phyloP scores from a whole-genome alignment of 2,888 invertebrate species.

The Adelphocoris suturalis region DNA sequence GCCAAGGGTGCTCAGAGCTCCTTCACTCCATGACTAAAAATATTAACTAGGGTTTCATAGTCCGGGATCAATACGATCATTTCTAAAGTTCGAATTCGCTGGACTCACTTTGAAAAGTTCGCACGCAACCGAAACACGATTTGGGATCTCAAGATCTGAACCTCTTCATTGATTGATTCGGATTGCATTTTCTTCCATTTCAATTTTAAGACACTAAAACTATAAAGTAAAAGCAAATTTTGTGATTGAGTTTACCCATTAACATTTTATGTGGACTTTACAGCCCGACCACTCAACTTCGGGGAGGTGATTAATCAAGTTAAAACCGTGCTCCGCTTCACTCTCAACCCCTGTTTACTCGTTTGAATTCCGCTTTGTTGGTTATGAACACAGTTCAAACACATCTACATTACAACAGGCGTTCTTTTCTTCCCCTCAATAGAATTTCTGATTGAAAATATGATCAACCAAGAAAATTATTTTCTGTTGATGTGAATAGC shows the following conservation, averaged over 20 bases:
- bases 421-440: background rate
- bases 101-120: too few species aligned
- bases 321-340: background rate
- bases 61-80: too few species aligned
- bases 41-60: too few species aligned
- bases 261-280: background rate
- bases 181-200: too few species aligned
- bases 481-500: too few species aligned
- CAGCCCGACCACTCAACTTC: background rate
- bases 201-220: too few species aligned
- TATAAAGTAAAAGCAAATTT: background rate
- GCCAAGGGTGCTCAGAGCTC: too few species aligned
- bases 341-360: background rate
- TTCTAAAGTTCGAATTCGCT: too few species aligned
- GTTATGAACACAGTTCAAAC: background rate
- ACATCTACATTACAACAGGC: background rate
- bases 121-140: too few species aligned
- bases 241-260: background rate
- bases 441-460: background rate
- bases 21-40: too few species aligned
- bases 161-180: too few species aligned
- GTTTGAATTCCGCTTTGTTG: background rate
- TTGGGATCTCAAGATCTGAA: too few species aligned
- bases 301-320: slow-evolving; percentile 7
- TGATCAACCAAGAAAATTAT: background rate